Evolutionary conservation across 2,113 vertebrate genomes (phyloP).

Genomic region (Oenanthe oenanthe): DNA sequence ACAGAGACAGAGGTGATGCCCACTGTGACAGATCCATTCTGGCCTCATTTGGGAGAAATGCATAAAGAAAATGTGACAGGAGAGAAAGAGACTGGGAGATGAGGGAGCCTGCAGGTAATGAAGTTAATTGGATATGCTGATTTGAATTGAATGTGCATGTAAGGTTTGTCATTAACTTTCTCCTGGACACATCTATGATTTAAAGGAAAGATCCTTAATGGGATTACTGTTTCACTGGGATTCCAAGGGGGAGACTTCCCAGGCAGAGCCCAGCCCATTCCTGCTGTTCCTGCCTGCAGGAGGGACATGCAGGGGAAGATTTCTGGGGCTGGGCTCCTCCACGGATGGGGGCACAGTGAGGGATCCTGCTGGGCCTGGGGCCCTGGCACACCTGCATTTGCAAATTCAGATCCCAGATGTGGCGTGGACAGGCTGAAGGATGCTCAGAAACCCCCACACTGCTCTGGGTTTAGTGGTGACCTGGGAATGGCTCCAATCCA

Average conservation of each 20-base stretch:
- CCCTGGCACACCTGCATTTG: fast-evolving
- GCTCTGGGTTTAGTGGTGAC: not conserved
- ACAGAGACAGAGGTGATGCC: not conserved
- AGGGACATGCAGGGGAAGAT: not conserved
- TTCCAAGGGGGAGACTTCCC: conserved; percentile 15
- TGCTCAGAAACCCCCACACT: not conserved
- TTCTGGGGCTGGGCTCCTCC: not conserved
- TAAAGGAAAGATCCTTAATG: conserved; percentile 52
- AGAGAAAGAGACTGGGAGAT: not conserved
- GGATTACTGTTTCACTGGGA: conserved; percentile 48
- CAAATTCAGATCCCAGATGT: not conserved
- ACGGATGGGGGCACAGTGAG: fast-evolving
- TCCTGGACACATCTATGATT: conserved; percentile 51
- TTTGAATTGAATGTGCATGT: conserved; percentile 60
- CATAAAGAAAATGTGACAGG: conserved; percentile 41
- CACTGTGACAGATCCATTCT: not conserved
- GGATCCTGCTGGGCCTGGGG: not conserved
- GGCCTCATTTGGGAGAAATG: not conserved
- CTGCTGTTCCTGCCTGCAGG: not conserved
- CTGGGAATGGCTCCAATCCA: fast-evolving
- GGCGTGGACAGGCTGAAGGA: fast-evolving
- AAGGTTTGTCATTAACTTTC: conserved; percentile 70
- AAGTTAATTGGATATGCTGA: conserved; percentile 73
- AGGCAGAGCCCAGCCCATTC: not conserved
- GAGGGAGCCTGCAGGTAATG: conserved; percentile 62